Evolutionary conservation across 2,888 invertebrate species (phyloP).

Genomic region (Cephus nigrinus): DNA sequence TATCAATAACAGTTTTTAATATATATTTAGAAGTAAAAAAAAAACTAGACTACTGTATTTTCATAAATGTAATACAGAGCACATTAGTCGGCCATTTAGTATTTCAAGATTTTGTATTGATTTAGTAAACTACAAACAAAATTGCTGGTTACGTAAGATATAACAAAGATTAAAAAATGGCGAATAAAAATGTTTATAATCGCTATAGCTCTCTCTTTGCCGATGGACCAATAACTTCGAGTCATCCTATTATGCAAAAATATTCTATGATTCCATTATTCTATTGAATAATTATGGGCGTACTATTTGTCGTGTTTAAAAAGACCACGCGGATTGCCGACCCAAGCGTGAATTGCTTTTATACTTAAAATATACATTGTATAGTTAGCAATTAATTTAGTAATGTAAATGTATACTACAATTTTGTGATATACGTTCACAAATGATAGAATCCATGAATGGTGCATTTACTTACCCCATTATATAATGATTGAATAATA

Average conservation of each 20-base stretch:
- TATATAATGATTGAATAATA: neutral
- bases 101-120: neutral
- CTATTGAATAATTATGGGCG: neutral
- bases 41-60: neutral
- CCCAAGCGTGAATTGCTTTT: neutral
- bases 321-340: neutral
- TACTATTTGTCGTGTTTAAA: neutral
- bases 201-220: neutral
- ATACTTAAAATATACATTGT: neutral
- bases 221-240: neutral
- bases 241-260: neutral
- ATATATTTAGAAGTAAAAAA: neutral
- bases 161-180: neutral
- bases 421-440: neutral
- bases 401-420: neutral
- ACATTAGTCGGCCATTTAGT: neutral
- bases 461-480: neutral
- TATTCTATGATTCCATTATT: neutral
- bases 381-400: neutral
- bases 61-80: neutral
- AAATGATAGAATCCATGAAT: neutral
- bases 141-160: neutral
- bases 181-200: neutral
- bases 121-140: too few relatives aligned
- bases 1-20: neutral